phyloP scores from a whole-genome alignment of 2,888 invertebrate species.

The Colletes collaris region DNA sequence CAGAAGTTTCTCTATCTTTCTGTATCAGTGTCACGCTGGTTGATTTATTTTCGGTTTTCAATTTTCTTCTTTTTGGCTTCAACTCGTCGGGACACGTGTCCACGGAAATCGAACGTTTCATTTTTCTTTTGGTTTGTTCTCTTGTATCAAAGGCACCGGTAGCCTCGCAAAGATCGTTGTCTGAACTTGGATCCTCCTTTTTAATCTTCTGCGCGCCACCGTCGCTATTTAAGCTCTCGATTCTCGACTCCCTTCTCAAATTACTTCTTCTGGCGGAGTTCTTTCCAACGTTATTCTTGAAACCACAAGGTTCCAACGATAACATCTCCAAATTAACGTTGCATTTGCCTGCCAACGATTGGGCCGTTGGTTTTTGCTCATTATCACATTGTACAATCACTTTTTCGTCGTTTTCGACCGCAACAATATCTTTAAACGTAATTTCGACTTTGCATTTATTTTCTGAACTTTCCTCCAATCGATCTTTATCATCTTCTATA shows the following conservation, averaged over 20 bases:
- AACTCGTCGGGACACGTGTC: background rate
- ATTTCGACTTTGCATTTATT: background rate
- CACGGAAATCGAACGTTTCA: background rate
- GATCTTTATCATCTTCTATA: background rate
- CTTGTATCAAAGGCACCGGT: background rate
- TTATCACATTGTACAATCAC: background rate
- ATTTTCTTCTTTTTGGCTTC: conserved; percentile 12
- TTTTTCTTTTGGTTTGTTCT: background rate
- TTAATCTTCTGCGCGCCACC: background rate
- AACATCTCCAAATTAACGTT: background rate
- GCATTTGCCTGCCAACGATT: background rate
- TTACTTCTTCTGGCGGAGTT: background rate
- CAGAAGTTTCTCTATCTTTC: background rate
- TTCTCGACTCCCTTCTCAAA: background rate
- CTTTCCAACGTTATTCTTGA: background rate
- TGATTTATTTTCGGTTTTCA: conserved; percentile 5
- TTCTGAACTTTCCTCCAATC: background rate
- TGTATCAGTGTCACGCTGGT: background rate
- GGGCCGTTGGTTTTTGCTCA: background rate
- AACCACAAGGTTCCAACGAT: background rate
- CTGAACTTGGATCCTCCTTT: background rate
- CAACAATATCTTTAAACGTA: too few relatives aligned
- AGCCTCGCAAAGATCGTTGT: background rate
- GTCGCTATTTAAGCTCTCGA: background rate
- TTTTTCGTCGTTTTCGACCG: background rate